Evolutionary conservation across 2,888 invertebrate genomes (phyloP), one percentile per base, ranked within the genome.

Genomic region (Agelastica alni): DNA sequence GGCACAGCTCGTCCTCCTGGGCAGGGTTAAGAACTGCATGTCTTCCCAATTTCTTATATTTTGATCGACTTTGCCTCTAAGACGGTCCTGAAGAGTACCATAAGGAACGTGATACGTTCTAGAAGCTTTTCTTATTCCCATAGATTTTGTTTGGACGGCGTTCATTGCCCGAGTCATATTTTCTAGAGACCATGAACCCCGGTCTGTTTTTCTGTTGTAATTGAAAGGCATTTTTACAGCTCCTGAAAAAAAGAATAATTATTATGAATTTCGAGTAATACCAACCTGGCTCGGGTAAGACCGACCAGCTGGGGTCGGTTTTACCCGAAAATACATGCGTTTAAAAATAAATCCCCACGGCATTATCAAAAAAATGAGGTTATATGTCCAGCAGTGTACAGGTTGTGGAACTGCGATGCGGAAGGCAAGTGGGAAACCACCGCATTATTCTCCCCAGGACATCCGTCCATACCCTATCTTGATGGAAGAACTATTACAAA

Each of bases 51-150:
- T 1, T 45, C n/a, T 16, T 2, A 16, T 12, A 13, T 4, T 31
- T 30, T 30, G 2, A n/a, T 30, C n/a, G 2, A 30, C 6, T 30
- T n/a, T 30, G n/a, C 30, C 2, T 30, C 45, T 45, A 20, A 45
- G 45, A 12, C 45, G 30, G 16, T 45, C 45, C 12, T 45, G 32
- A n/a, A 45, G 32, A n/a, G 45, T 45, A 14, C 31, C 45, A 45
- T 45, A 45, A 1, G 45, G 45, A 1, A 45, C 1, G 2, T 45
- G 17, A 45, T 31, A 45, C 7, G 22, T 45, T 45, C 16, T 45
- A 31, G 45, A 1, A 6, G 45, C 30, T 12, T 31, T 45, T 31
- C 31, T 45, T n/a, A 30, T 45, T 30, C 31, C 45, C 43, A 43
- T 43, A 43, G 26, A 12, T 43, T 43, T 43, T 22, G 10, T 43